Evolutionary conservation across 1,140 invertebrate genomes (phyloP).

Genomic region (Caenorhabditis tropicalis): DNA sequence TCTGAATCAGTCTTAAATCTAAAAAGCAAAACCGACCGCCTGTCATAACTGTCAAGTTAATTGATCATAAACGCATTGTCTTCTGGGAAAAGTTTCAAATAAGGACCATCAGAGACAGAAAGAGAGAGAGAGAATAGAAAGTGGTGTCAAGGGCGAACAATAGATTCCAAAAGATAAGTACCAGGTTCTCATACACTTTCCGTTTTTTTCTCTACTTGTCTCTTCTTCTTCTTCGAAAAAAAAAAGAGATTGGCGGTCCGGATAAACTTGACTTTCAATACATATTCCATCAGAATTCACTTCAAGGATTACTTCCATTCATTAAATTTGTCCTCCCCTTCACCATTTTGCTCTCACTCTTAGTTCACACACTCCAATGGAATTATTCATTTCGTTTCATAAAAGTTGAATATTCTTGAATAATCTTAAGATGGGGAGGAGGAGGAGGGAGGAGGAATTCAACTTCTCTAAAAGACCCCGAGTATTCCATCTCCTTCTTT

Average conservation of each 20-base stretch:
- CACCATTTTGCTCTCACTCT: neutral
- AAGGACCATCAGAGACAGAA: no score
- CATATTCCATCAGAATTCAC: no score
- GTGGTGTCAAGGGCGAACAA: neutral
- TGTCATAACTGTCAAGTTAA: neutral
- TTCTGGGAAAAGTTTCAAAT: neutral
- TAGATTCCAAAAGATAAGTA: neutral
- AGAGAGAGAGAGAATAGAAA: neutral
- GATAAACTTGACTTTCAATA: neutral
- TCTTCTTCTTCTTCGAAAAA: neutral
- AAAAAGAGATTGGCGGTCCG: neutral
- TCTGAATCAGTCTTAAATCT: neutral
- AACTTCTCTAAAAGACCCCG: neutral
- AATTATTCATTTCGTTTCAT: constrained; percentile 36
- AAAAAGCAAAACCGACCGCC: neutral
- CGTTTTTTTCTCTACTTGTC: neutral
- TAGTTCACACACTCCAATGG: constrained; percentile 8
- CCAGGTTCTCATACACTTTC: neutral
- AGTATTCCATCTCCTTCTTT: neutral
- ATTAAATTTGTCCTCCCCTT: neutral
- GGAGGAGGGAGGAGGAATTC: no score
- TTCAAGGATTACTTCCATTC: constrained; percentile 11
- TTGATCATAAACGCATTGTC: constrained; percentile 5
- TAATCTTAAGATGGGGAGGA: no score
- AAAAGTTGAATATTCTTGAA: constrained; percentile 29